Conservation (phyloP, 2,113 vertebrate genomes). For the Sisor rabdophorus region DNA sequence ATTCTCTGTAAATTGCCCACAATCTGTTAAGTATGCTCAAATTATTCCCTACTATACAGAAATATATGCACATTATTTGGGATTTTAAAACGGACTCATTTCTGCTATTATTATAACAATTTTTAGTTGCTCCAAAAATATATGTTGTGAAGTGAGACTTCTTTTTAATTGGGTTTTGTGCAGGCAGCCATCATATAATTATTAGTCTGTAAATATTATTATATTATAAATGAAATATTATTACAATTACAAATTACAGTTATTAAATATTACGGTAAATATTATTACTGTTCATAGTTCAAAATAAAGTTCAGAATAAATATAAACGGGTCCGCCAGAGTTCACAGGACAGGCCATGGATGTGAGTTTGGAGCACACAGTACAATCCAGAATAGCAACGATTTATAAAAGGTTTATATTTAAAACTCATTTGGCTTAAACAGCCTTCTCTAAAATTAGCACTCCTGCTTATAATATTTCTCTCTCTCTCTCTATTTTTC, state of each 20-base stretch:
- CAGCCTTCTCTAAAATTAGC: constrained; percentile 2
- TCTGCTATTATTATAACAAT: background rate
- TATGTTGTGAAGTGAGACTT: constrained; percentile 2
- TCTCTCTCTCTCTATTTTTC: background rate
- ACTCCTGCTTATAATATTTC: background rate
- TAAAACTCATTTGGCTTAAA: background rate
- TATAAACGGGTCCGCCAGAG: constrained; percentile 13
- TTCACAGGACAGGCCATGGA: constrained; percentile 6
- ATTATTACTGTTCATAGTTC: background rate
- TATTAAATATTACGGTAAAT: too few species aligned
- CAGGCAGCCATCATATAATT: constrained; percentile 6
- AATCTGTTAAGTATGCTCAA: background rate
- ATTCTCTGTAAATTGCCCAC: constrained; percentile 6
- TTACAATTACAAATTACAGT: too few species aligned
- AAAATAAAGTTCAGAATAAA: constrained; percentile 8
- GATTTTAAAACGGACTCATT: background rate
- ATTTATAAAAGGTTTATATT: background rate
- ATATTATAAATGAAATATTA: too few species aligned
- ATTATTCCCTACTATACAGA: background rate
- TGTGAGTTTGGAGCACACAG: constrained; percentile 15
- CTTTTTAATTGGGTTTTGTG: constrained; percentile 13
- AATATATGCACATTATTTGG: constrained; percentile 5
- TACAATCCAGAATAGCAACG: constrained; percentile 16
- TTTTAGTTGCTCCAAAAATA: constrained; percentile 13
- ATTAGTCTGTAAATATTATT: background rate